Evolutionary conservation across 1,140 invertebrate genomes (phyloP).

Genomic region (Neodiprion pinetum): DNA sequence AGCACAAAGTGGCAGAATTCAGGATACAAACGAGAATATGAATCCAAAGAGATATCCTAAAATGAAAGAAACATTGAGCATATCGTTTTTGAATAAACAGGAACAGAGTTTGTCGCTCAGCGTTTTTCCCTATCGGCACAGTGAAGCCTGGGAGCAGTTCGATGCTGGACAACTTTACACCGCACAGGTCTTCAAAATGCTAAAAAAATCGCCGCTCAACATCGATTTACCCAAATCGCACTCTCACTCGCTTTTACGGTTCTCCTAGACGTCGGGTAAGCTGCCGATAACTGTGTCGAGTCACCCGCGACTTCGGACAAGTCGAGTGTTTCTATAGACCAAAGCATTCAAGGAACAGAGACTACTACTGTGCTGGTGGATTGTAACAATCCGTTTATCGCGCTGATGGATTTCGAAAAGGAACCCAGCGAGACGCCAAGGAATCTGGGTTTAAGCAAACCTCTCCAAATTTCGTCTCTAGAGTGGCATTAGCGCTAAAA

Average conservation of each 20-base stretch:
- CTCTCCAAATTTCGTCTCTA: too few species aligned
- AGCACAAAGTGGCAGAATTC: too few species aligned
- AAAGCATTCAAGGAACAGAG: neutral
- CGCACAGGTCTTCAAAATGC: slow-evolving; percentile 41
- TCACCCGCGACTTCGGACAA: slow-evolving; percentile 32
- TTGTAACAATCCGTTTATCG: neutral
- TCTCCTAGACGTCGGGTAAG: slow-evolving; percentile 37
- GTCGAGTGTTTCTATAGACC: slow-evolving; percentile 21
- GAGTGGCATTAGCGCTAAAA: too few species aligned
- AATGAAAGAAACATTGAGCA: too few species aligned
- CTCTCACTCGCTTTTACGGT: slow-evolving; percentile 20
- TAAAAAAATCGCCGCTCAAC: slow-evolving; percentile 39
- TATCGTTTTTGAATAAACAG: too few species aligned
- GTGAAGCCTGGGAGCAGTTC: slow-evolving; percentile 41
- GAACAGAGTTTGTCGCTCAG: neutral
- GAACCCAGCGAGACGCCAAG: too few species aligned
- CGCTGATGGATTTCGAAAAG: too few species aligned
- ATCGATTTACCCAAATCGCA: slow-evolving; percentile 41
- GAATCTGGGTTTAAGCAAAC: too few species aligned
- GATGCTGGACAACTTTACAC: slow-evolving; percentile 33
- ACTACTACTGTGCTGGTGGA: neutral
- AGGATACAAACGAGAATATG: too few species aligned
- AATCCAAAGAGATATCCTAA: too few species aligned
- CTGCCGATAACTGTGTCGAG: slow-evolving; percentile 27
- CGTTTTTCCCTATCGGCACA: neutral